Base-by-base conservation (phyloP, 2,797 vertebrate species). In the Chiroxiphia lanceolata region DNA sequence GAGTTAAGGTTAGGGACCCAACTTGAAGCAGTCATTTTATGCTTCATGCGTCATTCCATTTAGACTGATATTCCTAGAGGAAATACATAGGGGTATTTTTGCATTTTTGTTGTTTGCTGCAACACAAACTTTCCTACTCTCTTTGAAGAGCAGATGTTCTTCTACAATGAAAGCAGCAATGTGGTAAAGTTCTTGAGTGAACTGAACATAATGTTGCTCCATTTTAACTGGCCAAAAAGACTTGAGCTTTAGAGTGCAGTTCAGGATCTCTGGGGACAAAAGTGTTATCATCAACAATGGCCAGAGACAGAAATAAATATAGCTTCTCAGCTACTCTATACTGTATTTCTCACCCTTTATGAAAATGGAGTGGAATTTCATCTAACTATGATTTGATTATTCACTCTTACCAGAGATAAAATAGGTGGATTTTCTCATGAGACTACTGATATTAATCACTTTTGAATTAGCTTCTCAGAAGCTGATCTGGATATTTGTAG, bases 41-140 rank as follows among this genome's bases (percentile, higher is more conserved):
- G 47, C 26, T 56, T 54, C 21, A 2, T 34, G 36, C 0, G 0
- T 50, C 33, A 54, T 48, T 79, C n/a, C 42, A 12, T 38, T 90
- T 29, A 51, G 20, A 26, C 13, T 26, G 21, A n/a, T 59, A 40
- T 15, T 44, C 42, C 57, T 21, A 44, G 51, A 67, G 45, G 51
- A 90, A 64, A 61, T 31, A 48, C 7, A 0, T 36, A 14, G 13
- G 38, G 38, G 3, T 20, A 44, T 50, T 80, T 82, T 64, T 60
- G 34, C 20, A 50, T 50, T 79, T 84, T 64, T 64, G 31, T 33
- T 56, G 31, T 40, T 63, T 65, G 51, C 15, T 72, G 10, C 51
- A 68, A 42, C 17, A 67, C 19, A 63, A 54, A 50, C 4, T n/a
- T 53, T n/a, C 23, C 42, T 38, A 26, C 21, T 61, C 26, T 42